Evolutionary conservation across 2,888 invertebrate species (phyloP).

Genomic region (Sialis lutaria): DNA sequence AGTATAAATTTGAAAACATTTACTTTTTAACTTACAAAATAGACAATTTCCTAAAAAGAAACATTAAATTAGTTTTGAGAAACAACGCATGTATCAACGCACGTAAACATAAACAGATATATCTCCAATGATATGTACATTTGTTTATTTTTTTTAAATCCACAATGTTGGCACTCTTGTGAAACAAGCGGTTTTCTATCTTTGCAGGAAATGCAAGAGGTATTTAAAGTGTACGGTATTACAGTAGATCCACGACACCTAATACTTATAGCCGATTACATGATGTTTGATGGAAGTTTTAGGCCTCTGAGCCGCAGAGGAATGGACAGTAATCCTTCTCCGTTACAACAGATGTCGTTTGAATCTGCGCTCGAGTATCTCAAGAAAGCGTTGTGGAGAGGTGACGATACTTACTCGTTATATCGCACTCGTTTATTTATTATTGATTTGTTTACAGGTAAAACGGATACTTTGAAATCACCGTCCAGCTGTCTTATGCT

Average conservation of each 20-base stretch:
- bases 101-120: too few relatives aligned
- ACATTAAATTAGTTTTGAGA: too few relatives aligned
- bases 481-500: slow-evolving; percentile 78
- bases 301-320: slow-evolving; percentile 81
- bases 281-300: slow-evolving; percentile 87
- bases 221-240: slow-evolving; percentile 95
- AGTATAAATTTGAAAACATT: too few relatives aligned
- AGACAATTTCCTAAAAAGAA: too few relatives aligned
- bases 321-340: slow-evolving; percentile 81
- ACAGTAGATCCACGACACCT: slow-evolving; percentile 88
- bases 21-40: too few relatives aligned
- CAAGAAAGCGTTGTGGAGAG: slow-evolving; percentile 51
- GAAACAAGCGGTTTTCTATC: background rate
- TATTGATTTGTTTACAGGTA: slow-evolving; percentile 29
- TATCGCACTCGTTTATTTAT: background rate
- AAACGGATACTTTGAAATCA: slow-evolving; percentile 53
- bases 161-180: too few relatives aligned
- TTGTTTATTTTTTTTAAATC: too few relatives aligned
- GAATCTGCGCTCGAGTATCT: slow-evolving; percentile 84
- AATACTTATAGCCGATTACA: slow-evolving; percentile 86
- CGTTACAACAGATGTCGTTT: slow-evolving; percentile 95
- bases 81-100: too few relatives aligned
- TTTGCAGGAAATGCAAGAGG: slow-evolving; percentile 71
- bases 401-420: slow-evolving; percentile 19
- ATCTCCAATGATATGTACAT: too few relatives aligned